Conservation (phyloP, 2,888 invertebrate species). For the Aphrophora alni region DNA sequence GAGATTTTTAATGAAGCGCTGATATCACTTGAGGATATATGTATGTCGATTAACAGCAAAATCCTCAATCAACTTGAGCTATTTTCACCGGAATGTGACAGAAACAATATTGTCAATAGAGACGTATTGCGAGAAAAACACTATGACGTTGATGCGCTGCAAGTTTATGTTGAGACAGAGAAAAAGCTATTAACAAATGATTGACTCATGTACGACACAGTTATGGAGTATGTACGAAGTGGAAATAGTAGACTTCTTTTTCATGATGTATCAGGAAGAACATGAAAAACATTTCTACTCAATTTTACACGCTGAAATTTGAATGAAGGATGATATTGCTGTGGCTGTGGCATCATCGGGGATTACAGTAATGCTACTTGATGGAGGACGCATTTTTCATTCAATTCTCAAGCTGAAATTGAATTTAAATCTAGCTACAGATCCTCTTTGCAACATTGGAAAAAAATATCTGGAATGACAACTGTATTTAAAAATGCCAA, state of each 20-base stretch:
- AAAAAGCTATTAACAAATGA: slow-evolving; percentile 28
- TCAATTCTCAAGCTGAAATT: slow-evolving; percentile 56
- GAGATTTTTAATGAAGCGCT: slow-evolving; percentile 53
- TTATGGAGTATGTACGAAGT: slow-evolving; percentile 14
- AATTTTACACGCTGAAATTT: slow-evolving; percentile 51
- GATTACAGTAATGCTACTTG: slow-evolving; percentile 58
- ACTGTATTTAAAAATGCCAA: slow-evolving; percentile 52
- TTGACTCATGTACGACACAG: slow-evolving; percentile 21
- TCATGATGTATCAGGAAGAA: slow-evolving; percentile 51
- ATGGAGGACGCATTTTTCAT: slow-evolving; percentile 55
- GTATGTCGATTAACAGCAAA: slow-evolving; percentile 46
- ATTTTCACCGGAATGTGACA: slow-evolving; percentile 3
- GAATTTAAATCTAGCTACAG: slow-evolving; percentile 54
- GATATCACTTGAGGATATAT: slow-evolving; percentile 51
- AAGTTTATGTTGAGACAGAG: slow-evolving; percentile 36
- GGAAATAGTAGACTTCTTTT: slow-evolving; percentile 41
- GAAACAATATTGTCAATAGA: neutral
- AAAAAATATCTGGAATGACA: slow-evolving; percentile 48
- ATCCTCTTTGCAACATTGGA: slow-evolving; percentile 55
- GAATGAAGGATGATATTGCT: slow-evolving; percentile 52
- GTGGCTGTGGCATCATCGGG: slow-evolving; percentile 57
- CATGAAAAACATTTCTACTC: slow-evolving; percentile 49
- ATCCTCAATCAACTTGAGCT: slow-evolving; percentile 36
- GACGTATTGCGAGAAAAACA: slow-evolving; percentile 47
- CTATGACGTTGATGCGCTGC: slow-evolving; percentile 45